Base-by-base conservation (phyloP, 2,888 invertebrate species). In the Apantesis nais region DNA sequence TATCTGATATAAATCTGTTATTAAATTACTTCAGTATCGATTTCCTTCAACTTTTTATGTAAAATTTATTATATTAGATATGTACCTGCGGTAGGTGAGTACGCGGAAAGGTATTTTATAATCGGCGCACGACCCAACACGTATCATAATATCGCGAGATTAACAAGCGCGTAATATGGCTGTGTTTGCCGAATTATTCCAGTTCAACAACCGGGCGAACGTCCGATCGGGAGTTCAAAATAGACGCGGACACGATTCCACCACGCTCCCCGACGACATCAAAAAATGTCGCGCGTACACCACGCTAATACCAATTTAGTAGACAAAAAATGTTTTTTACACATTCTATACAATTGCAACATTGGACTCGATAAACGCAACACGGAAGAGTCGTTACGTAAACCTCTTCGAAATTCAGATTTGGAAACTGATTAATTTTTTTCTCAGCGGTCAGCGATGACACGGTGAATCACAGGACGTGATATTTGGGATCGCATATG, bases 161-260 rank as follows among this genome's bases (percentile, higher is more conserved):
- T 90, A 91, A 90, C 89, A 91, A 89, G 90, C 91, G 89, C 88
- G 92, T 92, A 92, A 92, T 92, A 88, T 90, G 92, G 88, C 88
- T 84, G 89, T 92, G 93, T 94, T 95, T 94, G 94, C 94, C 94
- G 94, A 95, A 94, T 93, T 93, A 93, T 93, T 91, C 88, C 93
- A 94, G 94, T 94, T 94, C 94, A 94, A 94, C 92, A 93, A 95
- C 94, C 94, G 92, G 90, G 89, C 92, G 91, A 90, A 86, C 89
- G 92, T 85, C 89, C 93, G 92, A 89, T 90, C 90, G 90, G 90
- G 90, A 90, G 93, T 93, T 93, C 93, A 90, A 91, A 94, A 94
- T 94, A 94, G 94, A 94, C 90, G 89, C 92, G 90, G 86, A 85
- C 90, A 86, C 88, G 89, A 86, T 84, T 84, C 90, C 84, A 83